Evolutionary conservation across 2,888 invertebrate species (phyloP).

Genomic region (Pedicia rivosa): DNA sequence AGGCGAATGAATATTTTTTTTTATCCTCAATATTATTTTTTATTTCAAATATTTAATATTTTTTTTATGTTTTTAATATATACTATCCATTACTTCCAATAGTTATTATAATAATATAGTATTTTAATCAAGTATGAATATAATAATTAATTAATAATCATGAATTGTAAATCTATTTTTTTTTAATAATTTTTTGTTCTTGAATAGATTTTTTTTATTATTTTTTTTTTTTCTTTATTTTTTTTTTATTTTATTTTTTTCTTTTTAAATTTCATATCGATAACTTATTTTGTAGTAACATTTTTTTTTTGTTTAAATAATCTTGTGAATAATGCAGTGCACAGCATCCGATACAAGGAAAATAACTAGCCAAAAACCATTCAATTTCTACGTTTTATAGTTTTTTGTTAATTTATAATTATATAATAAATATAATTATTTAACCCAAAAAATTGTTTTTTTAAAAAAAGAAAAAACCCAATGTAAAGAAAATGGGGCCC

Average conservation of each 20-base stretch:
- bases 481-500: too few species aligned
- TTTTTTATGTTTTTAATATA: constrained; percentile 9
- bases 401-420: too few species aligned
- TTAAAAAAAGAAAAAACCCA: constrained; percentile 3
- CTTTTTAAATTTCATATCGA: background rate
- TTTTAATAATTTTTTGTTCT: background rate
- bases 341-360: too few species aligned
- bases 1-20: constrained; percentile 9
- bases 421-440: constrained; percentile 1
- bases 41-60: constrained; percentile 6
- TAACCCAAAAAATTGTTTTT: background rate
- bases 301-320: constrained; percentile 1
- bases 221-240: background rate
- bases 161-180: background rate
- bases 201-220: too few species aligned
- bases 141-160: background rate
- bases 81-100: constrained; percentile 12
- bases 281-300: constrained; percentile 2
- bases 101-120: constrained; percentile 8
- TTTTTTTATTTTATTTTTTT: background rate
- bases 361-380: too few species aligned
- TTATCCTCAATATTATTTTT: constrained; percentile 6
- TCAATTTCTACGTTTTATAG: too few species aligned
- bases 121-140: constrained; percentile 4
- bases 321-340: too few species aligned